Evolutionary conservation across 2,113 vertebrate genomes (phyloP), one percentile per base, ranked within the genome.

Genomic region (Passer montanus): DNA sequence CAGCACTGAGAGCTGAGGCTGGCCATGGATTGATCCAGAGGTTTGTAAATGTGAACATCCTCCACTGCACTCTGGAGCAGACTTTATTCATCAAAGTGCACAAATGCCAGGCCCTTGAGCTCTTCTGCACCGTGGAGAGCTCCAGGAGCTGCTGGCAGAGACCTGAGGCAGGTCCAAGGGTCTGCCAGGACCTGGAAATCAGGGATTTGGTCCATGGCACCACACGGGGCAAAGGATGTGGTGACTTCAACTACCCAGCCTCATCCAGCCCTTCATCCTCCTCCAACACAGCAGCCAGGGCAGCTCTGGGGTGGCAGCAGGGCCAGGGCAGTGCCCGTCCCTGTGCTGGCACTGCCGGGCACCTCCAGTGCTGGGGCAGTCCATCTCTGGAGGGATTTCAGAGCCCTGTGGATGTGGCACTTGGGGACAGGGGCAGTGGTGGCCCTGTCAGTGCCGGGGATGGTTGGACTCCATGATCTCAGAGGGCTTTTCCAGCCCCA

Each of bases 91-190:
- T 19, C 66, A 18, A 0, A 49, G 44, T 24, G 9, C 50, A 68
- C 62, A 15, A 0, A 44, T n/a, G 27, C 15, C 47, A 64, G 44
- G 15, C 10, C 18, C 41, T 9, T 9, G 24, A 64, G 66, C 56
- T 52, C 5, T n/a, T 41, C 20, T 30, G 20, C 14, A 7, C 0
- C 3, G 2, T 1, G 1, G 2, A 73, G 9, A 5, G 19, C 23
- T 23, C 1, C 20, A 60, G 4, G 44, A 47, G 16, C 55, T 59
- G 47, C n/a, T 33, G 84, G 67, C 46, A 86, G 37, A 41, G 13
- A 26, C 13, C 4, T 53, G 64, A 39, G 52, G 7, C 58, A 44
- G 31, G 3, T 3, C 20, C 39, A 24, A 5, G 21, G 3, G 0
- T 14, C 66, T 70, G 39, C 27, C 49, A 83, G 60, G 33, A 11